phyloP scores from a whole-genome alignment of 2,888 invertebrate genomes.

The Electrophaes corylata region DNA sequence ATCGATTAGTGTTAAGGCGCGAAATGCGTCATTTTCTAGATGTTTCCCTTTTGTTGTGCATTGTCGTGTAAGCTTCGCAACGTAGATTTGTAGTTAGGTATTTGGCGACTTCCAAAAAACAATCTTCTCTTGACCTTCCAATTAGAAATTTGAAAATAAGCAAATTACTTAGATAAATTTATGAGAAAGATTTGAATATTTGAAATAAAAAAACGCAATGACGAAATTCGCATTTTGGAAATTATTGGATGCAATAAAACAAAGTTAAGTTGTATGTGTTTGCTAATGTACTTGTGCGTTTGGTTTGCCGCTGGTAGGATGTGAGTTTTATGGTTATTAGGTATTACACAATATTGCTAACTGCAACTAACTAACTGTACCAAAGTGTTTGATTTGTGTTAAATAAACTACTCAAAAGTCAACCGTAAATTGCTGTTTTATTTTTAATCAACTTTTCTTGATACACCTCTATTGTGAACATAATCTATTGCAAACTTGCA shows the following conservation, averaged over 20 bases:
- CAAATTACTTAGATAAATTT: slow-evolving; percentile 62
- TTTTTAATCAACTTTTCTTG: slow-evolving; percentile 39
- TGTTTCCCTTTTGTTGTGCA: slow-evolving; percentile 79
- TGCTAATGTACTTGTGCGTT: slow-evolving; percentile 66
- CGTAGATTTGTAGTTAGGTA: slow-evolving; percentile 80
- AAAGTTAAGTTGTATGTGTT: slow-evolving; percentile 52
- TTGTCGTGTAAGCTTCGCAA: slow-evolving; percentile 76
- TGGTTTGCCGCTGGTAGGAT: slow-evolving; percentile 66
- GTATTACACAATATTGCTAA: slow-evolving; percentile 67
- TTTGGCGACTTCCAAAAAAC: slow-evolving; percentile 79
- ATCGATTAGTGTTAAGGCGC: slow-evolving; percentile 74
- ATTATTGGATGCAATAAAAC: slow-evolving; percentile 42
- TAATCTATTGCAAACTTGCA: too few relatives aligned
- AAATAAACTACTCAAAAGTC: slow-evolving; percentile 83
- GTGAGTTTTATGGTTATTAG: slow-evolving; percentile 57
- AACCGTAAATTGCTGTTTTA: slow-evolving; percentile 67
- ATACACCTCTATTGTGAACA: too few relatives aligned
- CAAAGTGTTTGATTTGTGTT: slow-evolving; percentile 85
- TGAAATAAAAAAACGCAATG: slow-evolving; percentile 47
- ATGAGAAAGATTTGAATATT: slow-evolving; percentile 62
- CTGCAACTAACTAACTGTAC: slow-evolving; percentile 81
- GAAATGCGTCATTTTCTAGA: slow-evolving; percentile 71
- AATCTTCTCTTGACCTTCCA: slow-evolving; percentile 79
- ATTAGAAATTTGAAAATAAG: slow-evolving; percentile 70
- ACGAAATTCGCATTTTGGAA: slow-evolving; percentile 52